Base-by-base conservation (phyloP, 1,140 invertebrate genomes). In the Achroia grisella region DNA sequence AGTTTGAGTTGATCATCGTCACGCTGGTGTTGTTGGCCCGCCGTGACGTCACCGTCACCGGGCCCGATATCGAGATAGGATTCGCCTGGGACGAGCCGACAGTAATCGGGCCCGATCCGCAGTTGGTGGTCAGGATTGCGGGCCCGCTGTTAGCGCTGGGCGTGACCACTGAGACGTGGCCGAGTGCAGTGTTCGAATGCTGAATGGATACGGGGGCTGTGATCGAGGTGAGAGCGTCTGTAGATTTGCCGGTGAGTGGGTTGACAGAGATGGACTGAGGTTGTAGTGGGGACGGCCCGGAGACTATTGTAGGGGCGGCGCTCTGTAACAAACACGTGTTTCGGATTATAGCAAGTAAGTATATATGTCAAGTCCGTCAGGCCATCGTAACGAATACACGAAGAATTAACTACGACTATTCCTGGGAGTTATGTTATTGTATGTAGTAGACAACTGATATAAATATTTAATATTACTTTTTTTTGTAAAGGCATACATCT, bases 21-120 rank as follows among this genome's bases (percentile, higher is more conserved):
- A 92, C 90, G 59, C 90, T 92, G 8, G 91, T 93, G 70, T 92
- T 92, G 63, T 91, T 91, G 17, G 86, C 87, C 41, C 89, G 81
- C 4, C 91, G 86, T 23, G 91, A 88, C 46, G 90, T 89, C 51
- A 91, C 90, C 4, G 90, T 90, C 8, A 87, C 88, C 0, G 89
- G 89, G 0, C 89, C 89, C 8, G 87, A 88, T 1, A 90, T 62
- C 29, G 83, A 85, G 0, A 87, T 73, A 10, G 86, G 76, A 45
- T 83, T 86, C 0, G 62, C 62, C n/a, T 68, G 64, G 10, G 57
- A 6, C 17, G 17, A 2, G 6, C 17, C 17, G 2, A 23, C 17
- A 3, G 17, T 3, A 23, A 23, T 23, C 6, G 17, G 17, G 2
- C 17, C 17, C 17, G 17, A 23, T 2, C 17, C 17, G 6, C 17